These are phyloP conservation scores for Psittacara wagleri DNA, from an alignment of 2,113 vertebrate species.

Conservation along the genomic window DNA sequence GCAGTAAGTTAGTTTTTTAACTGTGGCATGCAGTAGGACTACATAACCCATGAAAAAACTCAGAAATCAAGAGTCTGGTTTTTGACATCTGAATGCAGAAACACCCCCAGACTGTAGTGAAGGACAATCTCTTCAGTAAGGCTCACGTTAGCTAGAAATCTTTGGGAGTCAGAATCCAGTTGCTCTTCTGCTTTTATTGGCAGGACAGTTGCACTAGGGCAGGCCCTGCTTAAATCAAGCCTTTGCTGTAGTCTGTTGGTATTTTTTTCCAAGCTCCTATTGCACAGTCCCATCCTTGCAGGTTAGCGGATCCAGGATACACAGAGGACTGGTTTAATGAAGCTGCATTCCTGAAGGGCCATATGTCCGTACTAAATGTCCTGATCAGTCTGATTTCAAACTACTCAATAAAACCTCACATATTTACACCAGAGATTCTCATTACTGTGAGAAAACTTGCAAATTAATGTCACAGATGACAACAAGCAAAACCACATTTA, in stretches of 20 bases:
- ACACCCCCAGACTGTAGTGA: not conserved
- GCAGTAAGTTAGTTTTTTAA: not conserved
- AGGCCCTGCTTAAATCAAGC: not conserved
- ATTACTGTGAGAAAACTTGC: not conserved
- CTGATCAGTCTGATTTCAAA: not conserved
- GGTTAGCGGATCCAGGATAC: not conserved
- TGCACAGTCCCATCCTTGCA: not conserved
- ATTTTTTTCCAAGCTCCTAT: not conserved
- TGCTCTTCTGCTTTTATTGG: not conserved
- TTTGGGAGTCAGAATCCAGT: not conserved
- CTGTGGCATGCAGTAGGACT: not conserved
- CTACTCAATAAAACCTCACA: not conserved
- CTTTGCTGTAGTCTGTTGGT: not conserved
- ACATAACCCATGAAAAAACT: not conserved
- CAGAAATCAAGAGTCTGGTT: not conserved
- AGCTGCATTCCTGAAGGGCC: not conserved
- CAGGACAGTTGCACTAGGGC: not conserved
- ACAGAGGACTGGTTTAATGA: not conserved
- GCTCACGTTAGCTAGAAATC: not conserved
- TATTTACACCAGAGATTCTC: not conserved
- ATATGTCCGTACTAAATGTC: not conserved
- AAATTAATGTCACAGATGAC: not conserved
- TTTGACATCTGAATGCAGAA: not conserved
- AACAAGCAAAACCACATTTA: not conserved
- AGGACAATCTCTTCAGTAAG: not conserved